Evolutionary conservation across 2,888 invertebrate species (phyloP), one percentile per base, ranked within the genome.

Genomic region (Liodrosophila aerea): DNA sequence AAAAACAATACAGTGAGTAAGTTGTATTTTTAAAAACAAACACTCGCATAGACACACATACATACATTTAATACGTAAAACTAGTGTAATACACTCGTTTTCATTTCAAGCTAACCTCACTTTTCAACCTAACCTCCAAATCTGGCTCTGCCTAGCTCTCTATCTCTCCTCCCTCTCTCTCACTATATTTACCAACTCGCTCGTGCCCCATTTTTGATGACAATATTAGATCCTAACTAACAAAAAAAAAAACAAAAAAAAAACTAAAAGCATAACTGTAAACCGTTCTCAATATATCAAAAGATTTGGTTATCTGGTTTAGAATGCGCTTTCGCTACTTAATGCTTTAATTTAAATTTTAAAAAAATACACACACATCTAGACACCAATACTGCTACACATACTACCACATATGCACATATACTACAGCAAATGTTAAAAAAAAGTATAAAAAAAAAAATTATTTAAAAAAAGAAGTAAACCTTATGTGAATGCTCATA

Each of bases 401-500:
- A 49, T 36, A 43, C 49, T 43, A 37, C 56, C 18, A 47, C 34
- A 50, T 18, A 45, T 7, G 13, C 15, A 45, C 39, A 8, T 8
- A n/a, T 39, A 12, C 11, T 18, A 36, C 34, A 31, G 53, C 16
- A 31, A 39, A 43, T 8, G 16, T 34, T 39, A 5, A 11, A 4
- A 46, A 50, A 22, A n/a, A 9, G n/a, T n/a, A n/a, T n/a, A n/a
- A 8, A 45, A 54, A 16, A 31, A 49, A 22, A 30, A 41, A 11
- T 12, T 15, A 50, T 62, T 65, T 61, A 47, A 39, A 67, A 16
- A 54, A 62, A 44, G 73, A 58, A 41, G 73, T 46, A 61, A 68
- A 54, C 43, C 49, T 74, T 72, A 78, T 78, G 85, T 85, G 73
- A 81, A 71, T 73, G 84, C 83, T 85, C 86, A 81, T 85, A 81